These are phyloP conservation scores for Strix occidentalis DNA, from an alignment of 2,797 vertebrate genomes.

Conservation along the genomic window DNA sequence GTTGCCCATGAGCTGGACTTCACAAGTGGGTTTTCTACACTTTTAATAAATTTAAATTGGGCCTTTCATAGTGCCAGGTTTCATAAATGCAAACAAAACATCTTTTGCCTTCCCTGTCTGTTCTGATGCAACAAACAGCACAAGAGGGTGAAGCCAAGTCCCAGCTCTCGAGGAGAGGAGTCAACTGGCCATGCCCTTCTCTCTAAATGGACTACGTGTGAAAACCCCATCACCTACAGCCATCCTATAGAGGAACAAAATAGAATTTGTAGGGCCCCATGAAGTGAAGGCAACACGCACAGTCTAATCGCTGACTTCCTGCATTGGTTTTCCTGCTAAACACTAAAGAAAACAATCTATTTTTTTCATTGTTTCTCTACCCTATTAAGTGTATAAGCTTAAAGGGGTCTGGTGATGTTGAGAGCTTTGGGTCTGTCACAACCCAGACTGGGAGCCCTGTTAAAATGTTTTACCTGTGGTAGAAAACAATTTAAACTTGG, in stretches of 20 bases:
- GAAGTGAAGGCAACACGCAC: not conserved
- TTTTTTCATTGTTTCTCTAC: not conserved
- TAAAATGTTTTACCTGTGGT: too few species aligned
- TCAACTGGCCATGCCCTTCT: not conserved
- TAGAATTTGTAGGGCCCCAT: not conserved
- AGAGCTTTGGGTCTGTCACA: not conserved
- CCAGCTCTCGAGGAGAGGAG: not conserved
- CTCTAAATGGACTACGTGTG: fast-evolving
- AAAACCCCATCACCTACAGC: not conserved
- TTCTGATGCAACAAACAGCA: not conserved
- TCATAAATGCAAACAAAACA: not conserved
- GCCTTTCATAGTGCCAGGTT: not conserved
- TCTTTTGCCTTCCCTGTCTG: not conserved
- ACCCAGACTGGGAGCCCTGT: too few species aligned
- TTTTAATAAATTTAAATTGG: too few species aligned
- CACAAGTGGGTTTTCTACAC: not conserved
- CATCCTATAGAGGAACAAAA: fast-evolving
- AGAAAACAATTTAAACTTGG: too few species aligned
- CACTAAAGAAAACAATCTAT: not conserved
- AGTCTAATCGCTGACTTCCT: not conserved
- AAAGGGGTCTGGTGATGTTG: not conserved
- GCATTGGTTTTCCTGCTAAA: not conserved
- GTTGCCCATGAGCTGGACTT: fast-evolving
- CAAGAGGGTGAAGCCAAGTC: not conserved
- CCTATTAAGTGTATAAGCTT: not conserved